Evolutionary conservation across 1,140 invertebrate species (phyloP).

Genomic region (Trichoplusia ni): DNA sequence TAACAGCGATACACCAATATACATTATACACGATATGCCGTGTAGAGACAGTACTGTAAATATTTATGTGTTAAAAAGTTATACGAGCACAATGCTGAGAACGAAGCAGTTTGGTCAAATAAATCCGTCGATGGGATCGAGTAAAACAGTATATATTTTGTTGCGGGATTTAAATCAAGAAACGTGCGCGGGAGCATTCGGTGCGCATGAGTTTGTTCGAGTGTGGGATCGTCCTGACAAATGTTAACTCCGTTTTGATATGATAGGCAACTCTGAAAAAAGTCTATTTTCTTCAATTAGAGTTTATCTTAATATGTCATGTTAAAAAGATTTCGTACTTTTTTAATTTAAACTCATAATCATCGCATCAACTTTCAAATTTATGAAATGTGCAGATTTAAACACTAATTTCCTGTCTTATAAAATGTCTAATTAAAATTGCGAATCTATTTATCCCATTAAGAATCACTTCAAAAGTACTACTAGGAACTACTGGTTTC

Average conservation of each 20-base stretch:
- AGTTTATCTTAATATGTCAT: too few species aligned
- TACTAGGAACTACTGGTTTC: too few species aligned
- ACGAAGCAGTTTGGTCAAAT: constrained; percentile 57
- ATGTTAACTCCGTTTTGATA: too few species aligned
- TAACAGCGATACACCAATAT: constrained; percentile 22
- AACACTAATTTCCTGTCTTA: too few species aligned
- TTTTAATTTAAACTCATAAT: too few species aligned
- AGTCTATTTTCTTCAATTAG: too few species aligned
- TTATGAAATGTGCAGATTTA: too few species aligned
- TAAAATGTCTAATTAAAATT: not conserved
- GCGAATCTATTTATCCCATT: not conserved
- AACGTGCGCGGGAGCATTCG: constrained; percentile 51
- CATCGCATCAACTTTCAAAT: too few species aligned
- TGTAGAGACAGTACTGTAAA: constrained; percentile 60
- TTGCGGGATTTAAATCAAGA: constrained; percentile 68
- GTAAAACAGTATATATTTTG: constrained; percentile 76
- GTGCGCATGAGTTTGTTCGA: constrained; percentile 34
- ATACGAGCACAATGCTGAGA: constrained; percentile 55
- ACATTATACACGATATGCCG: constrained; percentile 1
- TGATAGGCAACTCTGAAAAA: too few species aligned
- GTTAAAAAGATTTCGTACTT: too few species aligned
- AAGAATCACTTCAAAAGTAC: too few species aligned
- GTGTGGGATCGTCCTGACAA: constrained; percentile 3
- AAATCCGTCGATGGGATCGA: constrained; percentile 65
- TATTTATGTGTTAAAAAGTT: constrained; percentile 61